A percentile compares a stretch with the other conserved stretches of the same genome.
phyloP scores from a whole-genome alignment of 2,888 invertebrate species.

The Aleiodes leptofemur region DNA sequence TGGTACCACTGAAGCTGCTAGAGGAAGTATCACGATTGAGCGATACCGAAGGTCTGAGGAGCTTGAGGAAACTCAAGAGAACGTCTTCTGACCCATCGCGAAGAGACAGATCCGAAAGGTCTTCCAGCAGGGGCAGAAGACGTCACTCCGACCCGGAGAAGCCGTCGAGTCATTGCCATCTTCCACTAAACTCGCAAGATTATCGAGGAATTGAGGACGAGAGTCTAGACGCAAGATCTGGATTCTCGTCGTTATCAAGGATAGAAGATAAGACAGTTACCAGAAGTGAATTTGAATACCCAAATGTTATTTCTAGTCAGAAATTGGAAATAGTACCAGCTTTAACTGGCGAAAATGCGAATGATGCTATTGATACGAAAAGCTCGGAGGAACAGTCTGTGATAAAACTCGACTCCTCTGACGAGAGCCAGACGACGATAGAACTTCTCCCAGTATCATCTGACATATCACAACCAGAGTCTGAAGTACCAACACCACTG shows the following conservation, averaged over 20 bases:
- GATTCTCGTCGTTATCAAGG: not conserved
- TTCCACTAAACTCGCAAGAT: constrained; percentile 18
- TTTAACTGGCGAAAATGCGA: constrained; percentile 12
- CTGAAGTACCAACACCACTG: constrained; percentile 38
- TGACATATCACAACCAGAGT: constrained; percentile 56
- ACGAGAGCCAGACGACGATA: constrained; percentile 71
- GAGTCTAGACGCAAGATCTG: constrained; percentile 26
- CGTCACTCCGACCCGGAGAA: constrained; percentile 37
- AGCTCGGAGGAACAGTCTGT: constrained; percentile 56
- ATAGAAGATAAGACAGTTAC: not conserved
- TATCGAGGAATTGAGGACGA: constrained; percentile 8
- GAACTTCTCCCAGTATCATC: constrained; percentile 71
- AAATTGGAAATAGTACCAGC: constrained; percentile 10
- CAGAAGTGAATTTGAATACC: constrained; percentile 34
- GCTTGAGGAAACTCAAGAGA: constrained; percentile 33
- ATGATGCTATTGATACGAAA: constrained; percentile 13
- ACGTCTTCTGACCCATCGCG: constrained; percentile 34
- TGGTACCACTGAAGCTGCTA: constrained; percentile 55
- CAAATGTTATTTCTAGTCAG: constrained; percentile 33
- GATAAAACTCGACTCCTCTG: constrained; percentile 71
- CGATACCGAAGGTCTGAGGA: constrained; percentile 4
- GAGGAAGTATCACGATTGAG: constrained; percentile 41
- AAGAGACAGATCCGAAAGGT: constrained; percentile 13
- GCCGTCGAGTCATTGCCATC: not conserved
- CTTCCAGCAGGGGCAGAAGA: constrained; percentile 30